These are phyloP conservation scores for Tethea ocularis DNA, from an alignment of 2,888 invertebrate genomes.

Conservation along the genomic window DNA sequence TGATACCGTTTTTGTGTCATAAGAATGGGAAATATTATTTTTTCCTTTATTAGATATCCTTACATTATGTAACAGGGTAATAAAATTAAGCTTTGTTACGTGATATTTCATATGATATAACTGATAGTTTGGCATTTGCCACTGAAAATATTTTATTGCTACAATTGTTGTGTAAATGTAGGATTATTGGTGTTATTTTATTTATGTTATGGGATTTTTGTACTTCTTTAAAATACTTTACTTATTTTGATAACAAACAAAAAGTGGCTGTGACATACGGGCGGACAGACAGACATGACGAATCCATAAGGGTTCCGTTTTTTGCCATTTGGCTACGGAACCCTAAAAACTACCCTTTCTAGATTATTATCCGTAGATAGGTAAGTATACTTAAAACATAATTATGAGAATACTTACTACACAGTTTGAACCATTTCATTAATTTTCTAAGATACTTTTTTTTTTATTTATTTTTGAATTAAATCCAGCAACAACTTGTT, in stretches of 20 bases:
- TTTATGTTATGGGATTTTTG: neutral
- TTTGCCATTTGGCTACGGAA: no score
- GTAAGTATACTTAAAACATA: no score
- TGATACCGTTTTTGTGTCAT: slow-evolving; percentile 19
- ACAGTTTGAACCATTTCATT: no score
- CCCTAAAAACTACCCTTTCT: no score
- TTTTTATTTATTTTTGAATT: no score
- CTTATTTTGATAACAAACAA: neutral
- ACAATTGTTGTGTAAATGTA: neutral
- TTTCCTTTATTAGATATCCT: slow-evolving; percentile 19
- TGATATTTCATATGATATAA: neutral
- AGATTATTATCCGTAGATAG: no score
- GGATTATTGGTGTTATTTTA: neutral
- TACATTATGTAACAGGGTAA: neutral
- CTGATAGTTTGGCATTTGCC: neutral
- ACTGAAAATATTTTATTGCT: neutral
- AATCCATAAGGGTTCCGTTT: no score
- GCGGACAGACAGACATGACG: no score
- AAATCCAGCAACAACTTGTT: no score
- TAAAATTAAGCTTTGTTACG: neutral
- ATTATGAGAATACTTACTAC: no score
- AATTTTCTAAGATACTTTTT: no score
- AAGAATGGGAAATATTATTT: slow-evolving; percentile 18
- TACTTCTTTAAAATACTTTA: neutral
- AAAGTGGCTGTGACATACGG: no score